Base-by-base conservation (phyloP, 2,888 invertebrate species). In the Chalcis sispes region DNA sequence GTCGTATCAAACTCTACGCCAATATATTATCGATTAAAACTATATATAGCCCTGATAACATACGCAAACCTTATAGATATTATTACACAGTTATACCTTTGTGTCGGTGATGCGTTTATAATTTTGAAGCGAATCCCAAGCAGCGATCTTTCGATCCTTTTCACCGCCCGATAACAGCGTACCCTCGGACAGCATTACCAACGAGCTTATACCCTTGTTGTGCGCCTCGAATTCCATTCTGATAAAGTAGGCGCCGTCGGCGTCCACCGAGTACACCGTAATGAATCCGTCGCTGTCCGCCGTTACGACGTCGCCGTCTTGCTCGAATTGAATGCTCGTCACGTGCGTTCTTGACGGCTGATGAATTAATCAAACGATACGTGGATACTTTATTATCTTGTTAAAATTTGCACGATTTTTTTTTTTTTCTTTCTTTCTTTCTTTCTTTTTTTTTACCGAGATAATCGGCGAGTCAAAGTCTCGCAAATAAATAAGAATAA, bases 241-340 rank as follows among this genome's bases (percentile, higher is more conserved):
- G 2, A 96, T 95, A 84, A 95, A 96, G 88, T 96, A 96, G 1
- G 96, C 95, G 0, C 96, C 96, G 83, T 96, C 96, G 32, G 95
- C 94, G 85, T 96, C 96, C 0, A 96, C 95, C 78, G 95, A 95
- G 89, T 97, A 98, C 75, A 97, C 93, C 3, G 96, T 96, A 79
- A 98, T 95, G 83, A 96, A 95, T 7, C 97, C 97, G 86, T 96
- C 96, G 77, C 95, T 95, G 84, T 98, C 97, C 0, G 96, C 97
- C 0, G 96, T 96, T 58, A 98, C 95, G 1, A 97, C 95, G 86
- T 97, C 97, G 5, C 97, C 97, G 85, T 96, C 96, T 88, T 95
- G 94, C 84, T 96, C 95, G 85, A 97, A 97, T 85, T 96, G 96
- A 20, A 97, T 91, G 76, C 96, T 95, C 2, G 96, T 96, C 1